Base-by-base conservation (phyloP, 1,140 invertebrate genomes). In the Venturia canescens region DNA sequence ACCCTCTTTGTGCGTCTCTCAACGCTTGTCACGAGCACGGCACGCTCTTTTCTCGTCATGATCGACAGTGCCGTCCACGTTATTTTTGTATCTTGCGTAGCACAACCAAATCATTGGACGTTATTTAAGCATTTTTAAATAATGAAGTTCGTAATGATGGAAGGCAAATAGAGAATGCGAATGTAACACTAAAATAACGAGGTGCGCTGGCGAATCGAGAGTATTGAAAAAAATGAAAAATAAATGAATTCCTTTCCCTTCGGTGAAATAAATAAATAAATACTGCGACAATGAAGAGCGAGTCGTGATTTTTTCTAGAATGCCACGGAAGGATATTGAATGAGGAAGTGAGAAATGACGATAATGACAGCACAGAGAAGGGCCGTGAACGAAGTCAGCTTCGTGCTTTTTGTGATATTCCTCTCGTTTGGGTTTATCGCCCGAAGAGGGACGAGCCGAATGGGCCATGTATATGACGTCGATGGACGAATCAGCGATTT, bases 1-100 rank as follows among this genome's bases (percentile, higher is more conserved):
- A 84, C 83, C 82, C 83, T 83, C 82, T 85, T 84, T 82, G 76
- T 80, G 50, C 53, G 23, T 78, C 67, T 29, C 77, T 80, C 82
- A 81, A 72, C 70, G 72, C 60, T 44, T 44, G 38, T 44, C 38
- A 44, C 38, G 38, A 44, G 34, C 38, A 44, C 13, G 1, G 38
- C 7, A 44, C 13, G 38, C 7, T 44, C 1, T 44, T 11, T 44
- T 44, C 38, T 13, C 7, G 38, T 44, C 38, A 44, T 44, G 13
- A 44, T 13, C 38, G 38, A 44, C 38, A 13, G 13, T 9, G 38
- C 38, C 13, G 11, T 44, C 5, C 5, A 44, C 0, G 7, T 13
- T 44, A 1, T 44, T 44, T 44, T 44, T 44, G 7, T 44, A 44
- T 44, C 13, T 44, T 13, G 38, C n/a, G n/a, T 5, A 1, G 38